These are phyloP conservation scores for Charadrius vociferus DNA, from an alignment of 2,113 vertebrate genomes.

Conservation along the genomic window DNA sequence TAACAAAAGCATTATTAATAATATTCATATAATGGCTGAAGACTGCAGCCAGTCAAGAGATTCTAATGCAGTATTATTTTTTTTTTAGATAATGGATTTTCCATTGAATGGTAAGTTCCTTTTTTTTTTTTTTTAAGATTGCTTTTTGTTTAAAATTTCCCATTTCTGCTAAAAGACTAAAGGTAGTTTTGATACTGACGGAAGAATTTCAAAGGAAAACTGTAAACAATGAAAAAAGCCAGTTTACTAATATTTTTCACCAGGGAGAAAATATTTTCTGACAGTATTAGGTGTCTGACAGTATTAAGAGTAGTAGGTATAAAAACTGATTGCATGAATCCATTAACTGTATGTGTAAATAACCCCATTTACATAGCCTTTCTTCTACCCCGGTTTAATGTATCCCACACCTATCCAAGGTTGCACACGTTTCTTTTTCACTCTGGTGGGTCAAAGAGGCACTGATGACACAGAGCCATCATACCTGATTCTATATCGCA, in stretches of 20 bases:
- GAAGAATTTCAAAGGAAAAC: background rate
- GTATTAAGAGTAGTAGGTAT: background rate
- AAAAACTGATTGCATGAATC: background rate
- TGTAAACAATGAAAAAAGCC: background rate
- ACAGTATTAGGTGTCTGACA: background rate
- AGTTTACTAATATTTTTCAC: background rate
- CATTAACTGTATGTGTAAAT: background rate
- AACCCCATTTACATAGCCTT: background rate
- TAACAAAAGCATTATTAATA: background rate
- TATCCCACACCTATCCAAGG: background rate
- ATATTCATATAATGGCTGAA: background rate
- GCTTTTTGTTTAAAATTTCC: background rate
- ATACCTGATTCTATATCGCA: background rate
- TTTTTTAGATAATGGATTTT: background rate
- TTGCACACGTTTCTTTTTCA: background rate
- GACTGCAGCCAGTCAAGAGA: background rate
- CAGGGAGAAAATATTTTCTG: background rate
- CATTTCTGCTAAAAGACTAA: background rate
- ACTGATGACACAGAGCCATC: background rate
- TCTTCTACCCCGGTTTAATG: background rate
- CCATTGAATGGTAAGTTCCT: background rate
- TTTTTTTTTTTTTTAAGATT: background rate
- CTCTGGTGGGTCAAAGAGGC: background rate
- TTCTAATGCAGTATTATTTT: background rate
- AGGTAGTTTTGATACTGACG: background rate